Evolutionary conservation across 2,888 invertebrate genomes (phyloP).

Genomic region (Nephrotoma appendiculata): DNA sequence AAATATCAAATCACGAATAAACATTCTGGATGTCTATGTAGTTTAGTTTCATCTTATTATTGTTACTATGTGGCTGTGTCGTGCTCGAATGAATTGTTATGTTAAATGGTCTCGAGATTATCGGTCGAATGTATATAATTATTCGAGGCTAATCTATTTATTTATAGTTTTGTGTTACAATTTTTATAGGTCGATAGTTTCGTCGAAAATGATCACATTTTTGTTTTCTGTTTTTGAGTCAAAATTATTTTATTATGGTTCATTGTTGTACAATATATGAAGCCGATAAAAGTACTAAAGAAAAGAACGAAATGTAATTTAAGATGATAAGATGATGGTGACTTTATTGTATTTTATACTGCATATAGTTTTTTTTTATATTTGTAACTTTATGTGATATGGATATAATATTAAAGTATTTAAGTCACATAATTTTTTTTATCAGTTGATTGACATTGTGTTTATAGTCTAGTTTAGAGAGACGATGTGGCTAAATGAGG

Average conservation of each 20-base stretch:
- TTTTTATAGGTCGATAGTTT: neutral
- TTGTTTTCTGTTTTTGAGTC: neutral
- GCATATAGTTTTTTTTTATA: neutral
- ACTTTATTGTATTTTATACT: neutral
- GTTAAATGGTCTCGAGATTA: neutral
- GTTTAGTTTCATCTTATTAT: neutral
- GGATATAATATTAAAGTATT: neutral
- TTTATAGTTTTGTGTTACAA: neutral
- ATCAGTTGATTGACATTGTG: neutral
- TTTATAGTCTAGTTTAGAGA: neutral
- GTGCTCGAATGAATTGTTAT: neutral
- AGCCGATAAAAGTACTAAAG: neutral
- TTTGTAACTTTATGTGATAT: neutral
- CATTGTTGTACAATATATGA: neutral
- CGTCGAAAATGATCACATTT: no score
- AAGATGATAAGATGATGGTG: neutral
- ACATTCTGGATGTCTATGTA: neutral
- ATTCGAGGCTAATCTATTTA: neutral
- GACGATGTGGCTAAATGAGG: neutral
- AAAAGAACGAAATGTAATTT: neutral
- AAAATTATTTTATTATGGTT: neutral
- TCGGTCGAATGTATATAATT: neutral
- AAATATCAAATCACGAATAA: neutral
- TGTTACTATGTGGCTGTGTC: neutral
- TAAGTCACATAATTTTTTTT: neutral